A percentile compares a stretch with the other conserved stretches of the same genome.
Conservation (phyloP, 1,140 invertebrate species). For the Cyclina sinensis region DNA sequence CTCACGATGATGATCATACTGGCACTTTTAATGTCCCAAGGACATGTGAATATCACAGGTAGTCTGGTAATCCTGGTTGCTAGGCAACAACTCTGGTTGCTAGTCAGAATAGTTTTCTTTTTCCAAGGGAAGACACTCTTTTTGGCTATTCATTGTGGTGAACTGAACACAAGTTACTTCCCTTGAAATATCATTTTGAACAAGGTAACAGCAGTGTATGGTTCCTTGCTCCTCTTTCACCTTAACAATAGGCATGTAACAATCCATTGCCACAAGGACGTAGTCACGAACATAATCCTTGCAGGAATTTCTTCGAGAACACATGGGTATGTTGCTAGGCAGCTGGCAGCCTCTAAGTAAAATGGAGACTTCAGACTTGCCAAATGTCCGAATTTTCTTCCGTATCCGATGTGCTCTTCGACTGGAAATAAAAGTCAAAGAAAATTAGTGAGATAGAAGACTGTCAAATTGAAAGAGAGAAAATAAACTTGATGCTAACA, state of each 20-base stretch:
- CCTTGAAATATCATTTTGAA: not conserved
- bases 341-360: not conserved
- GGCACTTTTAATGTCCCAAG: slow-evolving; percentile 28
- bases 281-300: not conserved
- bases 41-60: slow-evolving; percentile 46
- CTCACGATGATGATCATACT: not conserved
- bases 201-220: too few relatives aligned
- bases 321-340: slow-evolving; percentile 40
- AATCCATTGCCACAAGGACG: not conserved
- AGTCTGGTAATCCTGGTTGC: slow-evolving; percentile 51
- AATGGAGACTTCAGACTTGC: slow-evolving; percentile 50
- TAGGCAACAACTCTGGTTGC: slow-evolving; percentile 33
- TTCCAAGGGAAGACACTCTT: not conserved
- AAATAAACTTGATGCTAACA: too few relatives aligned
- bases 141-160: not conserved
- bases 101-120: slow-evolving; percentile 1
- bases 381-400: slow-evolving; percentile 51
- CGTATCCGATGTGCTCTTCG: slow-evolving; percentile 51
- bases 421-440: slow-evolving; percentile 26
- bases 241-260: too few relatives aligned
- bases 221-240: too few relatives aligned
- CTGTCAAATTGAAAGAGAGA: too few relatives aligned
- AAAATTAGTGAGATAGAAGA: too few relatives aligned
- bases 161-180: slow-evolving; percentile 6
- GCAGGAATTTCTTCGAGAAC: not conserved